Evolutionary conservation across 2,113 vertebrate genomes (phyloP), one percentile per base, ranked within the genome.

Genomic region (Tetraodon nigroviridis): DNA sequence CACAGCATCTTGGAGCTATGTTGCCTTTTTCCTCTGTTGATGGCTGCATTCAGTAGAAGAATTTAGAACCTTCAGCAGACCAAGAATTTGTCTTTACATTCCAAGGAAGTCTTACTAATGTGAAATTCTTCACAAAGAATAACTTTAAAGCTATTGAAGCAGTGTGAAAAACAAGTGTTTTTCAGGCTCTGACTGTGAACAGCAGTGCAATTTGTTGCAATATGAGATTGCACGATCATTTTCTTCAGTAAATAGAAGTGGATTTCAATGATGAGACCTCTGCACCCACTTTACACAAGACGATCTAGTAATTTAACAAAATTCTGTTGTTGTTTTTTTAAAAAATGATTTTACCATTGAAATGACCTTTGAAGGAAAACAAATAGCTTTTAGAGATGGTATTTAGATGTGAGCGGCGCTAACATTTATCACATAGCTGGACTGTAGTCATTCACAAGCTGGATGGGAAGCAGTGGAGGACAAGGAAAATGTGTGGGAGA

Each of bases 401-500:
- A 24, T 24, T 32, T 32, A 32, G 6, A 27, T 6, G 24, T 27
- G 24, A 27, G 24, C 5, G 24, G 24, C 1, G 24, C 24, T 27
- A 5, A 27, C 24, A 27, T 27, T 27, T 27, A 6, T 27, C 24
- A 27, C 24, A 27, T 4, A 27, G 24, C 24, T 27, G 24, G 24
- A 27, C 24, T 27, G 1, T 72, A 64, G 76, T 75, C 67, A 20
- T 60, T 55, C 13, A 65, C 37, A 40, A 71, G 79, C 58, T 47
- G 20, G 53, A 66, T 24, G 50, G 46, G 67, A 78, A 78, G n/a
- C 44, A 79, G 68, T 71, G 51, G 57, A 69, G 56, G 75, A 69
- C 66, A 65, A 40, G 64, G 60, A 54, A 61, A 67, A 62, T 57
- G 48, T 54, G 81, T 79, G 83, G 65, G 79, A 71, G 72, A 69